Evolutionary conservation across 2,888 invertebrate genomes (phyloP).

Genomic region (Ochropleura plecta): DNA sequence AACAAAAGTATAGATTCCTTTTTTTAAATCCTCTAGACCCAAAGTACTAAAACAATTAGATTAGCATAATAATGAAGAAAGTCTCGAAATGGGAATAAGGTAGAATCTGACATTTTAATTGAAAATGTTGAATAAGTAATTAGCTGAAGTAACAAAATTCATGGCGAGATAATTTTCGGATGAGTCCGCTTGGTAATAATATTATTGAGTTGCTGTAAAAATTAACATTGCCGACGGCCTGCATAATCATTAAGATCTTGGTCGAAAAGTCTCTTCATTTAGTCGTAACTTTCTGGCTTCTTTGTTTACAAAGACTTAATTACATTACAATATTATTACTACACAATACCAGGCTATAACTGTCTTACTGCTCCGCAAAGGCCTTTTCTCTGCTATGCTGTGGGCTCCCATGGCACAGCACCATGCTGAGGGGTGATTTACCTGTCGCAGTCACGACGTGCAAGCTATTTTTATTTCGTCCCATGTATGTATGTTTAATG

Average conservation of each 20-base stretch:
- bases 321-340: too few relatives aligned
- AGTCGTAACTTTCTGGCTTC: not conserved
- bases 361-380: too few relatives aligned
- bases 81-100: constrained; percentile 54
- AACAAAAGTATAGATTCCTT: not conserved
- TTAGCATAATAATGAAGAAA: constrained; percentile 71
- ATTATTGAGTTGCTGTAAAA: constrained; percentile 53
- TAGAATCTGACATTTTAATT: constrained; percentile 65
- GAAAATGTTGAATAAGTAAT: constrained; percentile 67
- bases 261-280: constrained; percentile 12
- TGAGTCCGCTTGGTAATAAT: constrained; percentile 50
- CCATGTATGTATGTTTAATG: too few relatives aligned
- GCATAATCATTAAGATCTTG: constrained; percentile 25
- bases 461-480: too few relatives aligned
- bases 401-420: too few relatives aligned
- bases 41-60: constrained; percentile 66
- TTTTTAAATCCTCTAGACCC: constrained; percentile 42
- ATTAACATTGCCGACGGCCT: constrained; percentile 24
- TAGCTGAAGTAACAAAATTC: constrained; percentile 55
- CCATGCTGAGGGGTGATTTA: too few relatives aligned
- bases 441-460: too few relatives aligned
- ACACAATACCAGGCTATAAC: too few relatives aligned
- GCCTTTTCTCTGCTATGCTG: too few relatives aligned
- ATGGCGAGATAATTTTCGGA: constrained; percentile 51
- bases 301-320: not conserved